Evolutionary conservation across 30 jellyfish, hydroid and myxozoan genomes (phyloP), one percentile per base, ranked within the genome.

Genomic region (Hydractinia echinata): DNA sequence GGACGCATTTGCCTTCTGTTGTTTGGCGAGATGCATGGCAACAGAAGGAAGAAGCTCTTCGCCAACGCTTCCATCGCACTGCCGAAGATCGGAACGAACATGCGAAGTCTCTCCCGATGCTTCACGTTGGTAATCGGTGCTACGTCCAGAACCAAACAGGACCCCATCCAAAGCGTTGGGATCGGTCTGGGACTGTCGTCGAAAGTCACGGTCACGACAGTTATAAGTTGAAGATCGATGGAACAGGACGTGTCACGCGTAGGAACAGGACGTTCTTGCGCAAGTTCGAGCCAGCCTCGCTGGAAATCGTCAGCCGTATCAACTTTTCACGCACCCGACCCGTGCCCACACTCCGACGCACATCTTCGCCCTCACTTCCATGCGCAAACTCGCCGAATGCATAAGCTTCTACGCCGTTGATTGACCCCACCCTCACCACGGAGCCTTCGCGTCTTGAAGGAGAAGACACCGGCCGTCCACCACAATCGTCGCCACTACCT

Each of bases 11-110:
- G 69, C 69, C 69, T 58, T 58, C 69, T 15, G 68, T 56, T 56
- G 68, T 56, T n/a, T 56, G 68, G 68, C 68, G 68, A 9, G 68
- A 56, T 56, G 68, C 68, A 56, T 56, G 68, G 68, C 68, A 56
- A n/a, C 68, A 56, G n/a, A 56, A 56, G 68, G 68, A 56, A 56
- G 68, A 56, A 56, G 68, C 68, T 56, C 68, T 56, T 56, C 68
- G 68, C 15, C 68, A 56, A 56, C 68, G 68, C 68, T 56, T 56
- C 68, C 68, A 58, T 58, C 2, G 69, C 15, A 58, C 69, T 58
- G 69, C 69, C 69, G 69, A 58, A 58, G 69, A 58, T 3, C 69
- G 69, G 2, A 58, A 58, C 69, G 19, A 3, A 16, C 15, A 58
- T 16, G 69, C 69, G 19, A 58, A 58, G 18, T 58, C 69, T 16